Conservation (phyloP, 2,888 invertebrate species). For the Argyresthia goedartella region DNA sequence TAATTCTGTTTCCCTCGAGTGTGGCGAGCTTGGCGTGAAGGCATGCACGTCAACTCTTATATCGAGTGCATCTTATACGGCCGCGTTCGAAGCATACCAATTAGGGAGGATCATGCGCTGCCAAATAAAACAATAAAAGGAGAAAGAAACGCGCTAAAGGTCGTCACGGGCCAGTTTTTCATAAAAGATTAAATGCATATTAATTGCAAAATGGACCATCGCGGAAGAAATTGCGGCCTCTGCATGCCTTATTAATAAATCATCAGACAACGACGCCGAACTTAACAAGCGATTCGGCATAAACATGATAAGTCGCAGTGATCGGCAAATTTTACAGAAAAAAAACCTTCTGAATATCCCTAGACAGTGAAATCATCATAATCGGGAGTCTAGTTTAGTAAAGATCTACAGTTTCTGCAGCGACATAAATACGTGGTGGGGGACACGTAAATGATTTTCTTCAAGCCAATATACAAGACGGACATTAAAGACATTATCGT, state of each 20-base stretch:
- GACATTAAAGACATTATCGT: constrained; percentile 58
- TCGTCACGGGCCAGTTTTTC: background rate
- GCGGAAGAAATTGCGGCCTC: constrained; percentile 1
- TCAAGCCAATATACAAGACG: constrained; percentile 34
- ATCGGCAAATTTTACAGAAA: too few relatives aligned
- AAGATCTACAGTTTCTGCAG: background rate
- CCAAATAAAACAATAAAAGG: constrained; percentile 8
- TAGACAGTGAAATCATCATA: too few relatives aligned
- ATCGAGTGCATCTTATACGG: constrained; percentile 47
- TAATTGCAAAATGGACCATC: background rate
- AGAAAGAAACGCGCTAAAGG: constrained; percentile 3
- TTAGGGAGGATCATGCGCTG: constrained; percentile 18
- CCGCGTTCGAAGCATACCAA: constrained; percentile 44
- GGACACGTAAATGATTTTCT: constrained; percentile 38
- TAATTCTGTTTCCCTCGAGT: background rate
- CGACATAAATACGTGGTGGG: constrained; percentile 7
- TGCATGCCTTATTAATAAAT: too few relatives aligned
- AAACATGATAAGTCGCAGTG: too few relatives aligned
- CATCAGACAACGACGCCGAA: too few relatives aligned
- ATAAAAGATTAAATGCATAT: background rate
- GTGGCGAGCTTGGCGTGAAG: constrained; percentile 40
- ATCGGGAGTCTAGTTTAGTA: too few relatives aligned
- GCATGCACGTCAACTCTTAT: constrained; percentile 38
- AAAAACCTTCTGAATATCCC: too few relatives aligned
- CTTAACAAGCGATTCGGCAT: too few relatives aligned